These are phyloP conservation scores for Tetramorium parvispinum DNA, from an alignment of 1,140 invertebrate species.

Conservation along the genomic window DNA sequence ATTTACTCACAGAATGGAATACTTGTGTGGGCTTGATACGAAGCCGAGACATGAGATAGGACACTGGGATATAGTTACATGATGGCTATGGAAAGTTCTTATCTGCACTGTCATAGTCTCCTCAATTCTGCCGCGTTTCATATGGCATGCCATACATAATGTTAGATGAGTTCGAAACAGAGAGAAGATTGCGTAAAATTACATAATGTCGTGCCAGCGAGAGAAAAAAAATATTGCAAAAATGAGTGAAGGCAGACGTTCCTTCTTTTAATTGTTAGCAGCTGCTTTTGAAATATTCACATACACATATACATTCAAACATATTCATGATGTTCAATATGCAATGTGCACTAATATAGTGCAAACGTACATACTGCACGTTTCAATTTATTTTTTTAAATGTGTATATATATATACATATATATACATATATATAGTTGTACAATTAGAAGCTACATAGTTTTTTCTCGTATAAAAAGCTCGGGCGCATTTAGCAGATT, in stretches of 20 bases:
- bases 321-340: neutral
- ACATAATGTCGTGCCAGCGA: neutral
- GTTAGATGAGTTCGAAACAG: slow-evolving; percentile 8
- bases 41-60: slow-evolving; percentile 26
- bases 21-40: slow-evolving; percentile 35
- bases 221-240: neutral
- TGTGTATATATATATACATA: neutral
- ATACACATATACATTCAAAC: neutral
- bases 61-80: slow-evolving; percentile 24
- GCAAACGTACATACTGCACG: neutral
- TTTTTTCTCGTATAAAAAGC: slow-evolving; percentile 19
- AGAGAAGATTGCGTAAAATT: slow-evolving; percentile 36
- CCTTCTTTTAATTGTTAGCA: slow-evolving; percentile 22
- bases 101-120: slow-evolving; percentile 28
- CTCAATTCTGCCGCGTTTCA: slow-evolving; percentile 12
- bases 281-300: slow-evolving; percentile 6
- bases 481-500: slow-evolving; percentile 12
- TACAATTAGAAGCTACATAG: neutral
- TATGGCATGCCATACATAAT: neutral
- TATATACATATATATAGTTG: neutral
- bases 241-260: neutral
- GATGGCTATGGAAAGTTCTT: slow-evolving; percentile 45
- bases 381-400: slow-evolving; percentile 19
- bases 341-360: slow-evolving; percentile 27
- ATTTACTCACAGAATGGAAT: slow-evolving; percentile 24